Conservation (phyloP, 1,140 invertebrate species). For the Polypedilum vanderplanki region DNA sequence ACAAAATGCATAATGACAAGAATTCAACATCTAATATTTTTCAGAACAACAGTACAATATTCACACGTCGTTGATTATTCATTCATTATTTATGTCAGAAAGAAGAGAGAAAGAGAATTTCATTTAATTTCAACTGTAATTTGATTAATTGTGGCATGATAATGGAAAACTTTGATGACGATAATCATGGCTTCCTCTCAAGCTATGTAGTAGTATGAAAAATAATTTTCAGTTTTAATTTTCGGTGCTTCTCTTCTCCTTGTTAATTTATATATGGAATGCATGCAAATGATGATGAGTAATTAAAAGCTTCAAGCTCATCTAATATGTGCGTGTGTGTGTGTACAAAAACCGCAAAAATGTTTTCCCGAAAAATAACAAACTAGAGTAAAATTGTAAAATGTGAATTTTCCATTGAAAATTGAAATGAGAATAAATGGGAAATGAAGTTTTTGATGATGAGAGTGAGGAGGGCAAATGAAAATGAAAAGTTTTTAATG, state of each 20-base stretch:
- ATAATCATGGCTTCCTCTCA: conserved; percentile 1
- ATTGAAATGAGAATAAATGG: conserved; percentile 14
- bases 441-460: conserved; percentile 19
- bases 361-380: not conserved
- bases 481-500: not conserved
- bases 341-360: not conserved
- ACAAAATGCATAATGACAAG: no score
- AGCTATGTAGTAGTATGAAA: not conserved
- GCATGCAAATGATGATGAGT: not conserved
- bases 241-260: not conserved
- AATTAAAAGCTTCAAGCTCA: conserved; percentile 18
- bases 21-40: no score
- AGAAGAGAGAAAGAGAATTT: not conserved
- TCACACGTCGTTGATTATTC: no score
- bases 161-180: conserved; percentile 7
- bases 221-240: not conserved
- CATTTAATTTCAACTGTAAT: conserved; percentile 10
- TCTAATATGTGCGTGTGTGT: not conserved
- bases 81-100: no score
- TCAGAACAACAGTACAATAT: no score
- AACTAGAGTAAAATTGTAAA: not conserved
- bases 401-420: not conserved
- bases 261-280: conserved; percentile 6
- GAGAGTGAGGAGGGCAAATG: not conserved
- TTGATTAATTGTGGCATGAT: conserved; percentile 18